phyloP scores from a whole-genome alignment of 2,113 vertebrate species.

The Catharus minimus region DNA sequence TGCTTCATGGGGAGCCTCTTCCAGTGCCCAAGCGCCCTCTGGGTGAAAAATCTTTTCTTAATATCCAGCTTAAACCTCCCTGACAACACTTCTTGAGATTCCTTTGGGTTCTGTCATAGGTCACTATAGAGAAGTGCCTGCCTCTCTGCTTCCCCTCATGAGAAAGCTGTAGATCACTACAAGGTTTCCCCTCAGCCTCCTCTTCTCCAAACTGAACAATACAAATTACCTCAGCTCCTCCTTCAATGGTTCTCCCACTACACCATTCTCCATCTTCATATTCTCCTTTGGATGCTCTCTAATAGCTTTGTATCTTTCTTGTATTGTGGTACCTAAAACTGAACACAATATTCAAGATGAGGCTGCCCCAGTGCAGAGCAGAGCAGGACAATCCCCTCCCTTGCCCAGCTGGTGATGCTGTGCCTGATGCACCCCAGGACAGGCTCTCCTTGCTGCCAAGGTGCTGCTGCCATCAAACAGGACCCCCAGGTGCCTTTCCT shows the following conservation, averaged over 20 bases:
- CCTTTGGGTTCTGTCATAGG: background rate
- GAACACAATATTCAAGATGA: rapidly evolving
- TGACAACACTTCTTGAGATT: background rate
- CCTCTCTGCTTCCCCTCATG: background rate
- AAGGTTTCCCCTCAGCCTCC: background rate
- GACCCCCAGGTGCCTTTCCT: background rate
- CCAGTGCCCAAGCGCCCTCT: background rate
- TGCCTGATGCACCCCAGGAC: background rate
- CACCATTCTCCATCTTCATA: background rate
- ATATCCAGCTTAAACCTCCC: background rate
- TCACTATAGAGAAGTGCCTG: background rate
- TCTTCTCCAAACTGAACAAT: background rate
- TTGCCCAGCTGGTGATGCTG: background rate
- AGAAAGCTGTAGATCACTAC: background rate
- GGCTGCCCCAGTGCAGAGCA: background rate
- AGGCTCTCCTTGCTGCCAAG: background rate
- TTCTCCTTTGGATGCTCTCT: background rate
- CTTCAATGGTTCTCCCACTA: background rate
- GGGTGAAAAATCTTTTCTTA: background rate
- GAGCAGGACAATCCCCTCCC: rapidly evolving
- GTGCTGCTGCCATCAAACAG: background rate
- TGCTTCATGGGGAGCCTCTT: background rate
- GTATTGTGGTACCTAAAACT: background rate
- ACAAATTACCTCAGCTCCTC: background rate
- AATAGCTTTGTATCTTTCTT: background rate